phyloP scores from a whole-genome alignment of 92 coral and sea anemone genomes.

The Bergia sp. region DNA sequence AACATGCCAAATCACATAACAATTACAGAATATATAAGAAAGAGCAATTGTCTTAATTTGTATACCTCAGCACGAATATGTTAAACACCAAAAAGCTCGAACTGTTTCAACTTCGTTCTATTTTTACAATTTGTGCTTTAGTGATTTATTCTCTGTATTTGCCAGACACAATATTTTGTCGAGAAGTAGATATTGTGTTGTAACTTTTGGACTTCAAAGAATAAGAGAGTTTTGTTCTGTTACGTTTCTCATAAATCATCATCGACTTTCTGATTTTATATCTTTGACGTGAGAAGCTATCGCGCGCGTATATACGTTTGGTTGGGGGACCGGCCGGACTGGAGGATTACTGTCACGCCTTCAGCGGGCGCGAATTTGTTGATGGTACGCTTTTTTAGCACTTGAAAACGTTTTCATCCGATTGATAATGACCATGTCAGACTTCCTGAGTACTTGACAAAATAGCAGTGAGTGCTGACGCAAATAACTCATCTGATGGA shows the following conservation, averaged over 20 bases:
- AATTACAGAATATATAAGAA: neutral
- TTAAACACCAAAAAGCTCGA: slow-evolving; percentile 10
- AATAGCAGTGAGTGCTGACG: neutral
- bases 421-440: neutral
- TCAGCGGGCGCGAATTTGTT: slow-evolving; percentile 22
- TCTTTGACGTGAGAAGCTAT: neutral
- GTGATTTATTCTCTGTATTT: neutral
- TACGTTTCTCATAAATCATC: neutral
- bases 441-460: slow-evolving; percentile 1
- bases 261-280: no score
- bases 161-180: neutral
- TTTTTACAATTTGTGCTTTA: neutral
- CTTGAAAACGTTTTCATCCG: neutral
- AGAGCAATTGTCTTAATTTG: neutral
- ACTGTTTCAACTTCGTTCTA: neutral
- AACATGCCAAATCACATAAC: slow-evolving; percentile 17
- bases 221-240: neutral
- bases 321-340: neutral
- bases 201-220: neutral
- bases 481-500: neutral
- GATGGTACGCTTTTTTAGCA: neutral
- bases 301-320: neutral
- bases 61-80: slow-evolving; percentile 5
- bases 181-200: neutral
- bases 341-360: neutral